Percentiles rank a stretch among this genome's conserved stretches.
These are phyloP conservation scores for Liparis tanakae DNA, from an alignment of 2,797 vertebrate species.

Conservation along the genomic window DNA sequence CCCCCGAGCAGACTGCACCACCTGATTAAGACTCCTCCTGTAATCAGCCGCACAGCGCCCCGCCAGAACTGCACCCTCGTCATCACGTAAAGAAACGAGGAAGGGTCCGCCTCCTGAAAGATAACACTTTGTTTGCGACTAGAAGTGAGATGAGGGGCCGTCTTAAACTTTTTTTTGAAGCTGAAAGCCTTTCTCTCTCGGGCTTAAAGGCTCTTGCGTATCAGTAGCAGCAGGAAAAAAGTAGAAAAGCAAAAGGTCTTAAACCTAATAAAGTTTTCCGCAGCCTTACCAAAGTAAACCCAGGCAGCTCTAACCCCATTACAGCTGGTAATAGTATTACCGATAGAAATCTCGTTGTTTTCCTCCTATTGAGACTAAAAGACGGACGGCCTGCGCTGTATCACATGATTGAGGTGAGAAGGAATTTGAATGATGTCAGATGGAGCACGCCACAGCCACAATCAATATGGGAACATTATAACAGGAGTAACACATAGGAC, in stretches of 20 bases:
- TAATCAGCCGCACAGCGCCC: conserved; percentile 91
- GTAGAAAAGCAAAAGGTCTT: conserved; percentile 78
- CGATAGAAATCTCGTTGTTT: conserved; percentile 82
- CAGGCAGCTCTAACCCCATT: conserved; percentile 77
- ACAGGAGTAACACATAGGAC: conserved; percentile 9
- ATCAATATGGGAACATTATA: conserved; percentile 58
- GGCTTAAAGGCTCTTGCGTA: conserved; percentile 78
- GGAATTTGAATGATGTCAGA: conserved; percentile 75
- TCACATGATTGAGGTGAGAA: conserved; percentile 79
- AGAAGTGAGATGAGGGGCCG: conserved; percentile 55
- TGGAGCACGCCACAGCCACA: conserved; percentile 53
- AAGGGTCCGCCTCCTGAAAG: conserved; percentile 76
- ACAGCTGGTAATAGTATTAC: conserved; percentile 77
- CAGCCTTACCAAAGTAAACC: conserved; percentile 77
- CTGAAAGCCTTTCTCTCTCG: conserved; percentile 67
- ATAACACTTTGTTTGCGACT: conserved; percentile 74
- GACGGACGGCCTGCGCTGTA: conserved; percentile 62
- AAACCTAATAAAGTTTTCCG: conserved; percentile 83
- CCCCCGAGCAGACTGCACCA: conserved; percentile 87
- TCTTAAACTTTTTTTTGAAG: conserved; percentile 59
- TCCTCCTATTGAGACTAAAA: conserved; percentile 68
- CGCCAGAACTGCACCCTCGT: conserved; percentile 77
- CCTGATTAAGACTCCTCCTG: conserved; percentile 92
- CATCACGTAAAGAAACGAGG: conserved; percentile 74
- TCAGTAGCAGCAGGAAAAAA: conserved; percentile 79